These are phyloP conservation scores for Centruroides sculpturatus DNA, from an alignment of 1,140 invertebrate species.

Conservation along the genomic window DNA sequence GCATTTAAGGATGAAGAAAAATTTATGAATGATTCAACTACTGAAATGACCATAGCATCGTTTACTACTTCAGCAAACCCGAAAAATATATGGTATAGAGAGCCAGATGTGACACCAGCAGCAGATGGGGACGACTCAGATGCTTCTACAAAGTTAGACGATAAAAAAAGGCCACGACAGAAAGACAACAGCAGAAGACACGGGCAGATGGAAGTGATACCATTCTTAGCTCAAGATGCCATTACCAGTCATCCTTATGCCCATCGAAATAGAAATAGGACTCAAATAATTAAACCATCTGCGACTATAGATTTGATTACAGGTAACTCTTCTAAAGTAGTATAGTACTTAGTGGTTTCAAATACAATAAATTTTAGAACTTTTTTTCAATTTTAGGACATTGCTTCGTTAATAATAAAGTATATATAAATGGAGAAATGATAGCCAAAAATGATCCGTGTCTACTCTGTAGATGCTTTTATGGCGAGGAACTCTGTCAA, in stretches of 20 bases:
- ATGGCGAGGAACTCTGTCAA: slow-evolving; percentile 38
- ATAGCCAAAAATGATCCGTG: slow-evolving; percentile 33
- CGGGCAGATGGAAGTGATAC: slow-evolving; percentile 41
- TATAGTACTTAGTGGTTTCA: no score
- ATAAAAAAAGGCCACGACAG: slow-evolving; percentile 8
- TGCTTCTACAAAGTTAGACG: background rate
- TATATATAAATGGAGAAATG: slow-evolving; percentile 35
- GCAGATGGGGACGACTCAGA: background rate
- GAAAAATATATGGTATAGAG: no score
- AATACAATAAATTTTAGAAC: no score
- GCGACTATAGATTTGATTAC: slow-evolving; percentile 6
- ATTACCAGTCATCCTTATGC: slow-evolving; percentile 25
- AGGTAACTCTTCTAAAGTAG: background rate
- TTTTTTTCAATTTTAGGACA: no score
- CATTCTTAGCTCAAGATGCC: slow-evolving; percentile 61
- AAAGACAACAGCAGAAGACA: background rate
- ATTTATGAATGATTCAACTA: no score
- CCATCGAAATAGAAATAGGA: no score
- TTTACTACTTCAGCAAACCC: no score
- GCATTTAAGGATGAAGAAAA: no score
- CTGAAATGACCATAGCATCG: no score
- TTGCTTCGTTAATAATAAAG: slow-evolving; percentile 31
- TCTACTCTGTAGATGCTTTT: slow-evolving; percentile 38
- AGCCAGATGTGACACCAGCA: no score
- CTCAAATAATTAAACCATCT: background rate